phyloP scores from a whole-genome alignment of 1,140 invertebrate species.

The Cyrtorhinus lividipennis region DNA sequence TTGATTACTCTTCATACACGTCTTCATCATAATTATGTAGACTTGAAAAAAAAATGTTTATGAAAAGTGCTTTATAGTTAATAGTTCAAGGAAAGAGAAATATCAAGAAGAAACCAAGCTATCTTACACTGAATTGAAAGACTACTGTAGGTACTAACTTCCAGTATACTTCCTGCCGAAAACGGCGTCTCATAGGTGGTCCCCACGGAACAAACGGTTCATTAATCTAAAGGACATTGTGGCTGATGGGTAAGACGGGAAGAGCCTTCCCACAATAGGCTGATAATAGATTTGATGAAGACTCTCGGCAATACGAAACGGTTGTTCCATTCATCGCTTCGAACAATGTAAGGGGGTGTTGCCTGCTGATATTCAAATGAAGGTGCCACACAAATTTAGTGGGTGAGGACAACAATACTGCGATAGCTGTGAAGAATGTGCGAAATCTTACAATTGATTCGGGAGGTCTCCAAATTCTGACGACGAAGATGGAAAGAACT shows the following conservation, averaged over 20 bases:
- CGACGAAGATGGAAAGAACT: not conserved
- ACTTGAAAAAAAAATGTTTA: too few species aligned
- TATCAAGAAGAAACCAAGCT: too few species aligned
- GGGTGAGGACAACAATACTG: not conserved
- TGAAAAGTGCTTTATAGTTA: too few species aligned
- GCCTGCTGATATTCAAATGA: not conserved
- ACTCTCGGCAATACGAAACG: not conserved
- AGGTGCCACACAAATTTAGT: not conserved
- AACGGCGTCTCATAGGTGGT: not conserved
- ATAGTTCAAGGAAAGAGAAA: too few species aligned
- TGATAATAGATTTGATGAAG: not conserved
- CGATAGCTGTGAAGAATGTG: not conserved
- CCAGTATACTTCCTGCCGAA: too few species aligned
- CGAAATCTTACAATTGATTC: too few species aligned
- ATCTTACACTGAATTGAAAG: too few species aligned
- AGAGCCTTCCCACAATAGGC: not conserved
- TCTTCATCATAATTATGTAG: too few species aligned
- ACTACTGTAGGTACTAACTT: too few species aligned
- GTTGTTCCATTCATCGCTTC: not conserved
- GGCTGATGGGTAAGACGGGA: not conserved
- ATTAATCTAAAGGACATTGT: not conserved
- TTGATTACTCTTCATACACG: too few species aligned
- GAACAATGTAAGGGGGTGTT: not conserved
- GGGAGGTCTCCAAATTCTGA: too few species aligned
- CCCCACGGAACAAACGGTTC: not conserved